Evolutionary conservation across 2,113 vertebrate genomes (phyloP), one percentile per base, ranked within the genome.

Genomic region (Brachyhypopomus gauderio): DNA sequence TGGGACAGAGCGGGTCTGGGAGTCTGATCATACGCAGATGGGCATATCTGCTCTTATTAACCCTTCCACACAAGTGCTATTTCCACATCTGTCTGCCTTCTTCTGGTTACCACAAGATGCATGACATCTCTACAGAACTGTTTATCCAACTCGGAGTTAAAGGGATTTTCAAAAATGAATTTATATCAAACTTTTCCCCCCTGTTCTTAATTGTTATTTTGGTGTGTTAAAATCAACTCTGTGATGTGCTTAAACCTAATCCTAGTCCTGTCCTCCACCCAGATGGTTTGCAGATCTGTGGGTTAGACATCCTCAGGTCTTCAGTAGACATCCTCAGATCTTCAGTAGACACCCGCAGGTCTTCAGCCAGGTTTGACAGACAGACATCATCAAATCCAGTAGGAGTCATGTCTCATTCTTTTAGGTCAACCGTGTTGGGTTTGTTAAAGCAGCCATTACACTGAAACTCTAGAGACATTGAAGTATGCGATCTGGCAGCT

Each of bases 211-310:
- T n/a, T n/a, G n/a, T n/a, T n/a, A n/a, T n/a, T 59, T 4, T 59
- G 56, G 58, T 60, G 58, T 22, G 3, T 19, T 23, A 22, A 60
- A 60, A 60, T 60, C 38, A 38, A 4, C 38, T 38, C 3, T 20
- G 27, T 38, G 36, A 72, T 72, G 14, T 52, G 6, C 4, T 48
- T n/a, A 80, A 30, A 23, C 25, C 5, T 16, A 22, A 34, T 19
- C 17, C 27, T 63, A 72, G 16, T 38, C 11, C 19, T 12, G 59
- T 72, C 36, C 60, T 66, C 64, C 23, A 23, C 23, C 66, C 74
- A 77, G 80, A 82, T n/a, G 30, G 27, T 76, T 64, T 67, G 75
- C 23, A 52, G 45, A 78, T 58, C 34, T 83, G 48, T 41, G 58
- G 67, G 5, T 55, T 27, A 64, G 34, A 36, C 58, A 56, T 67